phyloP scores from a whole-genome alignment of 2,113 vertebrate genomes.

The Fulica atra region DNA sequence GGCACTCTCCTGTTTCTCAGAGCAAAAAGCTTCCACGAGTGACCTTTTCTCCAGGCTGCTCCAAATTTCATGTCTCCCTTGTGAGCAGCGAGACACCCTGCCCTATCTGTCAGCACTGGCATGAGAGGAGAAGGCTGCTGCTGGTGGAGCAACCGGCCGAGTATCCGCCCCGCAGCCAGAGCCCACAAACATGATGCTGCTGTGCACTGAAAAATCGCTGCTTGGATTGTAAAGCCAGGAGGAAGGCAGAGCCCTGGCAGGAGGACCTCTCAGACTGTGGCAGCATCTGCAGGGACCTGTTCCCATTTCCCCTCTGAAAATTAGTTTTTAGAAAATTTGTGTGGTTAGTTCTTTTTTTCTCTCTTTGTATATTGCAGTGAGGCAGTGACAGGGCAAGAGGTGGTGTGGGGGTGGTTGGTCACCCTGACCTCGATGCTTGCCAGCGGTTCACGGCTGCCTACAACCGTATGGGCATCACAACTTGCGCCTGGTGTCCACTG shows the following conservation, averaged over 20 bases:
- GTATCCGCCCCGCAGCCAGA: not conserved
- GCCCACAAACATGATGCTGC: not conserved
- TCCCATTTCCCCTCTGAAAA: not conserved
- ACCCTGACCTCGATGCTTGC: accelerated
- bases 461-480: not conserved
- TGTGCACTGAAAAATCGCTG: constrained; percentile 2
- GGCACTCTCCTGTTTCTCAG: not conserved
- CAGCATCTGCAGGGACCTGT: not conserved
- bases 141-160: not conserved
- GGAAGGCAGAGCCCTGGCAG: not conserved
- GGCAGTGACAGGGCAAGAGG: not conserved
- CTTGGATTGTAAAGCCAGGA: not conserved
- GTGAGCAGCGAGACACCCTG: accelerated
- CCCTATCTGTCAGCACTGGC: not conserved
- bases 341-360: not conserved
- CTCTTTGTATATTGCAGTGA: not conserved
- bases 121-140: not conserved
- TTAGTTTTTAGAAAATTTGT: not conserved
- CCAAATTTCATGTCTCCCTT: not conserved
- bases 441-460: not conserved
- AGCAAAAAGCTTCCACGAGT: not conserved
- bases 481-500: not conserved
- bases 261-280: not conserved
- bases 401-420: not conserved
- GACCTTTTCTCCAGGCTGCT: not conserved